A percentile compares a stretch with the other conserved stretches of the same genome.
These are phyloP conservation scores for Mesochorus sp. DNA, from an alignment of 2,888 invertebrate genomes.

Conservation along the genomic window DNA sequence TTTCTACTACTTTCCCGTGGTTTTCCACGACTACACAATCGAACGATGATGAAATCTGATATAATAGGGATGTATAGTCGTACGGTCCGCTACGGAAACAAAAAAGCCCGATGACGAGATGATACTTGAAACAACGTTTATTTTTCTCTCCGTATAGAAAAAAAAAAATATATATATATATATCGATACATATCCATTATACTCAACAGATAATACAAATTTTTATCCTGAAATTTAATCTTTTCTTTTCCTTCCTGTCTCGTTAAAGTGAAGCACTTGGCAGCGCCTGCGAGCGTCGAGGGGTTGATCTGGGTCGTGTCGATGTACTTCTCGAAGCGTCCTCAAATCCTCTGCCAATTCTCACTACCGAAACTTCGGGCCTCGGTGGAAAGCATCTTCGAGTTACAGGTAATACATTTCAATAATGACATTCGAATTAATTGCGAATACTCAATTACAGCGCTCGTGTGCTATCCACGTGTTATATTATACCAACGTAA, in stretches of 20 bases:
- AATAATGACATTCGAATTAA: background rate
- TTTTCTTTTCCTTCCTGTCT: conserved; percentile 7
- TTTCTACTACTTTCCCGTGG: background rate
- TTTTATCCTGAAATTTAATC: conserved; percentile 21
- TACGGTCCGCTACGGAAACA: background rate
- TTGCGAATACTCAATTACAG: background rate
- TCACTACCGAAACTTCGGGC: conserved; percentile 85
- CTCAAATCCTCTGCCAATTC: conserved; percentile 85
- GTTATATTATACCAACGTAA: background rate
- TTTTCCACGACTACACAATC: background rate
- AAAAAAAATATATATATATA: no score
- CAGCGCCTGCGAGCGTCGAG: conserved; percentile 86
- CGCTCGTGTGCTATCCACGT: background rate
- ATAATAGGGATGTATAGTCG: background rate
- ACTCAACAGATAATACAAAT: background rate
- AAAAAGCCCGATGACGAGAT: background rate
- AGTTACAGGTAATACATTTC: conserved; percentile 83
- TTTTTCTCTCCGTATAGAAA: background rate
- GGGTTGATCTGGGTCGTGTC: conserved; percentile 85
- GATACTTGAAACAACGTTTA: conserved; percentile 28
- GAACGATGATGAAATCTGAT: conserved; percentile 23
- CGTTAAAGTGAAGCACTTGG: conserved; percentile 86
- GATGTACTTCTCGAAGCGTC: conserved; percentile 87
- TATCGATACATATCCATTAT: background rate
- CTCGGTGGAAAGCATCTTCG: conserved; percentile 87